phyloP scores from a whole-genome alignment of 2,113 vertebrate genomes.

The Epinephelus cyanopodus region DNA sequence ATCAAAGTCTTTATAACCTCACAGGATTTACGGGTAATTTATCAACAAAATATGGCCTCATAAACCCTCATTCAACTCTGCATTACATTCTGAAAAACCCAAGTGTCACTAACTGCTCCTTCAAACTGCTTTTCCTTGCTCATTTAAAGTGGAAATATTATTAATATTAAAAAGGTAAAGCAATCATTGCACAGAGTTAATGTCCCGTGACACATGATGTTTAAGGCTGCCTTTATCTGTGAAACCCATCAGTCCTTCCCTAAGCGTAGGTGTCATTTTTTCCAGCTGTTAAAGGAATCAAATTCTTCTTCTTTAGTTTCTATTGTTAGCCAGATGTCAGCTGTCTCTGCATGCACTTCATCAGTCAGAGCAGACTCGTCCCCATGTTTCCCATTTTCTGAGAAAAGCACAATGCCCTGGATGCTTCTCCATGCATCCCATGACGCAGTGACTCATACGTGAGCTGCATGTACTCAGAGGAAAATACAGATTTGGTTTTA shows the following conservation, averaged over 20 bases:
- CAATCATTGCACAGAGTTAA: neutral
- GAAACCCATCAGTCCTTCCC: neutral
- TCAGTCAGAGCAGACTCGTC: slow-evolving; percentile 6
- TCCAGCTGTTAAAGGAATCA: neutral
- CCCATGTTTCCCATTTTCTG: slow-evolving; percentile 44
- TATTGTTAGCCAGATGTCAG: slow-evolving; percentile 52
- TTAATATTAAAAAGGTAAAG: neutral
- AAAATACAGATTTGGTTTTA: slow-evolving; percentile 23
- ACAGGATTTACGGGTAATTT: neutral
- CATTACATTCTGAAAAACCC: neutral
- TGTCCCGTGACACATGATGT: neutral
- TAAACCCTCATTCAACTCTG: neutral
- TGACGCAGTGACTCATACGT: slow-evolving; percentile 51
- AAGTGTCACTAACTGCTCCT: no score
- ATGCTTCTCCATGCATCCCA: slow-evolving; percentile 15
- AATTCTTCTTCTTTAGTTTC: slow-evolving; percentile 14
- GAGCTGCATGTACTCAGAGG: slow-evolving; percentile 3
- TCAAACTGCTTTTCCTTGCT: neutral
- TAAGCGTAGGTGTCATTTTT: neutral
- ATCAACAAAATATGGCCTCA: neutral
- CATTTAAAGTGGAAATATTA: neutral
- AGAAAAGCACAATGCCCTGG: neutral
- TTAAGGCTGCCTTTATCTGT: neutral
- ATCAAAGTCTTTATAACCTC: neutral
- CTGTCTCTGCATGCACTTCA: slow-evolving; percentile 16